phyloP scores from a whole-genome alignment of 2,113 vertebrate species.

The Empidonax traillii region DNA sequence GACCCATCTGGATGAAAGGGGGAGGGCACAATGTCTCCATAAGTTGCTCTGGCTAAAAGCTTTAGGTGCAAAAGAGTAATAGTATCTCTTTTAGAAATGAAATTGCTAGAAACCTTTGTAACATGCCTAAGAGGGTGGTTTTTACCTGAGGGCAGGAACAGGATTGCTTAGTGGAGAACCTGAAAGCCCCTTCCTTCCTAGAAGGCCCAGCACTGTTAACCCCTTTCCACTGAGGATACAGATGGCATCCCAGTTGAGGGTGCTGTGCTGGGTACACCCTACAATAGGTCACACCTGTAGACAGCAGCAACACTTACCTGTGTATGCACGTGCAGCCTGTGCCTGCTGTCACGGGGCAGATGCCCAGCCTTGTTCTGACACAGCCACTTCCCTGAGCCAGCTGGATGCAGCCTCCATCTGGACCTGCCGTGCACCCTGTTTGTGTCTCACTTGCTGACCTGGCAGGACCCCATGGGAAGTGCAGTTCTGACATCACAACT shows the following conservation, averaged over 20 bases:
- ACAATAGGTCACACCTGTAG: rapidly evolving
- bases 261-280: neutral
- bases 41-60: neutral
- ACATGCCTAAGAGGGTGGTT: neutral
- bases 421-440: neutral
- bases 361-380: neutral
- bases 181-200: neutral
- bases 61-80: neutral
- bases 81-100: neutral
- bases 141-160: neutral
- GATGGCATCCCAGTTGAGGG: neutral
- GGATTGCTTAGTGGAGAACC: neutral
- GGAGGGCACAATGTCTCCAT: neutral
- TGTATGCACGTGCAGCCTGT: rapidly evolving
- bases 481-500: neutral
- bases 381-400: neutral
- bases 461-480: neutral
- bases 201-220: neutral
- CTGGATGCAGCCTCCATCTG: neutral
- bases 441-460: neutral
- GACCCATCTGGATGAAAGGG: neutral
- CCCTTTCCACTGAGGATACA: neutral
- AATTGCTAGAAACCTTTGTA: neutral
- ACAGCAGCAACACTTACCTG: neutral
- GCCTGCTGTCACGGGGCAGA: neutral